Evolutionary conservation across 2,113 vertebrate species (phyloP), one percentile per base, ranked within the genome.

Genomic region (Ceratotherium simum): DNA sequence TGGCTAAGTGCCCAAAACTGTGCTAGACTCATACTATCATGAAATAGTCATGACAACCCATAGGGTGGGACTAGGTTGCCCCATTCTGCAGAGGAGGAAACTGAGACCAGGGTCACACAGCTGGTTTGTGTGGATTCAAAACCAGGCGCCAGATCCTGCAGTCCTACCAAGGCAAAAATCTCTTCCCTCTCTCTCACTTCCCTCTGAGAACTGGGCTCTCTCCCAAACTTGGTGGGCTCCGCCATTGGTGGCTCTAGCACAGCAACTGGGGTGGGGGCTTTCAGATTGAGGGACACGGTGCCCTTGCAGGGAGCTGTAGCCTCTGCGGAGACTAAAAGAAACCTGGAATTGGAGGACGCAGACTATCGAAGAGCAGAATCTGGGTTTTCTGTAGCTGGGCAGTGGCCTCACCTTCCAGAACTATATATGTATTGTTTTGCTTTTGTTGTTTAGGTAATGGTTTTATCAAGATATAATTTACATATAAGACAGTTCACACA

Each of bases 401-500:
- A 12, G 5, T 23, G 31, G 20, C 27, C 56, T 97, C 14, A 42
- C 11, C 2, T 10, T 39, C 65, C 75, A 33, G 48, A 78, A 51
- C 51, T 33, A 0, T 46, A 12, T 46, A 6, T 46, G 46, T 46
- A 10, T 70, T 39, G 16, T 70, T 56, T 46, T 36, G n/a, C 46
- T 69, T 85, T 70, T 95, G 8, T 73, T 73, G 33, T 64, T 42
- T 84, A 84, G 23, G 4, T 92, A 64, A 42, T 31, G 51, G 16
- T n/a, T 96, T 90, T 60, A 87, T 21, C 83, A 82, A 70, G 48
- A 23, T 95, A 27, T 90, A 65, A 64, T 51, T 78, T 51, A 62
- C 6, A 29, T 60, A 48, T 62, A 58, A 64, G 51, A 54, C 6
- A 73, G 48, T 36, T 84, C 29, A 42, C 31, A 21, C 31, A 56